Conservation (phyloP, 2,113 vertebrate species). For the Globicephala melas region DNA sequence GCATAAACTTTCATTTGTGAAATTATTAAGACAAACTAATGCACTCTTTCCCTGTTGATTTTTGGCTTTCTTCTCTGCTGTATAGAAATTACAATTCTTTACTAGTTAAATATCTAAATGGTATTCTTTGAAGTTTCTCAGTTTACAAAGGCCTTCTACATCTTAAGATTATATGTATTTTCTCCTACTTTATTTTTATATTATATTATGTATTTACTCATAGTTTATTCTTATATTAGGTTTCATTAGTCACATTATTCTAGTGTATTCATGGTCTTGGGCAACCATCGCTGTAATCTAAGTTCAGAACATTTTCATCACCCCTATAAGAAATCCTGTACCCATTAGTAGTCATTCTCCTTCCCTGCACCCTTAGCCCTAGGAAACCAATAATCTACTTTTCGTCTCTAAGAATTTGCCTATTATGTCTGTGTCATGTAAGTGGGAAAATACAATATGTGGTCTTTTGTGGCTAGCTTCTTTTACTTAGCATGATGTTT, state of each 20-base stretch:
- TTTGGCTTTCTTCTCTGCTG: neutral
- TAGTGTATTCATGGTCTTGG: neutral
- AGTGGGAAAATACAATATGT: neutral
- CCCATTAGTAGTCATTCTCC: neutral
- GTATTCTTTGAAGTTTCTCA: neutral
- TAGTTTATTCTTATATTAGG: neutral
- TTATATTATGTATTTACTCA: neutral
- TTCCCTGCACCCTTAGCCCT: neutral
- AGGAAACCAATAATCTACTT: neutral
- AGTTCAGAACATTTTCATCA: neutral
- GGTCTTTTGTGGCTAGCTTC: neutral
- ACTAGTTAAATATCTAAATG: neutral
- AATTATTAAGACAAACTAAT: neutral
- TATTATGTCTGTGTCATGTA: neutral
- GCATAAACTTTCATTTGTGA: neutral
- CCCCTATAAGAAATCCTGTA: neutral
- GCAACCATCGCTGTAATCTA: neutral
- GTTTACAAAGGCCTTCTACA: neutral
- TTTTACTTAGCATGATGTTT: neutral
- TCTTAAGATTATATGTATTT: neutral
- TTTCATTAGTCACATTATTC: neutral
- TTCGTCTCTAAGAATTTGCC: neutral
- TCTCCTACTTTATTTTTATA: neutral
- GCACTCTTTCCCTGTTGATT: neutral
- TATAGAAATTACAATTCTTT: neutral